Evolutionary conservation across 2,797 vertebrate genomes (phyloP).

Genomic region (Poecilia picta): DNA sequence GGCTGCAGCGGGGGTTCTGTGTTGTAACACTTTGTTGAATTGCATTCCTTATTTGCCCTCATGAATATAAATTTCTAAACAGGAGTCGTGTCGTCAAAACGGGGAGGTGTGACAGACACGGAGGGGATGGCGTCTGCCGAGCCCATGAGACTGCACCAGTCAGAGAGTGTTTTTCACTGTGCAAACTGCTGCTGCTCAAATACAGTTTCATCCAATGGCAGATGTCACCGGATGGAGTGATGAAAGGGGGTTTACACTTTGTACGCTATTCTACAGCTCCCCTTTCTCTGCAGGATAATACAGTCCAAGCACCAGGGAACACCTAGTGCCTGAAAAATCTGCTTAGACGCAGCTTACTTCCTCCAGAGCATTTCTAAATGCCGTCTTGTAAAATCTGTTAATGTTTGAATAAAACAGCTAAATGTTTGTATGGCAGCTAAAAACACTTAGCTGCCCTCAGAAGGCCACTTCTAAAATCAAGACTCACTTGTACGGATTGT

Average conservation of each 20-base stretch:
- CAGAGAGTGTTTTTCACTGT: constrained; percentile 30
- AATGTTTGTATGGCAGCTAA: neutral
- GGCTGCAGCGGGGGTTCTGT: constrained; percentile 15
- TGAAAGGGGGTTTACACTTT: neutral
- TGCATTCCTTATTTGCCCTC: constrained; percentile 38
- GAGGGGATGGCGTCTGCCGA: constrained; percentile 43
- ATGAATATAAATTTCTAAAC: constrained; percentile 33
- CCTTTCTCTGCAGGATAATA: constrained; percentile 7
- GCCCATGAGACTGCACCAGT: constrained; percentile 42
- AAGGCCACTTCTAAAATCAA: neutral
- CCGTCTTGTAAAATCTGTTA: neutral
- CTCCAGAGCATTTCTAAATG: constrained; percentile 1
- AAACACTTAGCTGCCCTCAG: neutral
- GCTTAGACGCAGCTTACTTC: neutral
- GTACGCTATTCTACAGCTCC: neutral
- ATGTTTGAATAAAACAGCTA: constrained; percentile 6
- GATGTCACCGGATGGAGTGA: constrained; percentile 10
- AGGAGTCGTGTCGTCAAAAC: constrained; percentile 44
- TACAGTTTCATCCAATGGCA: constrained; percentile 3
- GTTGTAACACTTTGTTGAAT: constrained; percentile 39
- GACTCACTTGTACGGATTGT: neutral
- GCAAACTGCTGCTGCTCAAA: constrained; percentile 20
- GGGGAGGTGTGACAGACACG: constrained; percentile 38
- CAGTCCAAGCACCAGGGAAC: constrained; percentile 10
- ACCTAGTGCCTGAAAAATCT: neutral